These are phyloP conservation scores for Epinephelus moara DNA, from an alignment of 2,113 vertebrate genomes.

Conservation along the genomic window DNA sequence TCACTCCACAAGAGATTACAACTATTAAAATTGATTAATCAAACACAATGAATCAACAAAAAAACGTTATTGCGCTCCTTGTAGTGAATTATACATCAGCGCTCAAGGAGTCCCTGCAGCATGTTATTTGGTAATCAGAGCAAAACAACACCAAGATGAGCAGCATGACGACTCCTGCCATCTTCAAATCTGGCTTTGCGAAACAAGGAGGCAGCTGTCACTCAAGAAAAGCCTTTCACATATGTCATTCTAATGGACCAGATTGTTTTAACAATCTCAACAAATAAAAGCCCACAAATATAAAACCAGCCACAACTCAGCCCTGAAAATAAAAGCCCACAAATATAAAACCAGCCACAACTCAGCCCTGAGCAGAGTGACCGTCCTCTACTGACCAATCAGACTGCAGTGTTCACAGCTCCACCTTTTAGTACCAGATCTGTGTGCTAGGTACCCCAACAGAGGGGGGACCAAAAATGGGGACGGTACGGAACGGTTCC, in stretches of 20 bases:
- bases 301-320: too few relatives aligned
- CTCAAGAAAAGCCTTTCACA: neutral
- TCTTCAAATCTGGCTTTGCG: neutral
- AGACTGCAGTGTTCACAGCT: too few relatives aligned
- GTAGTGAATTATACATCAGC: slow-evolving; percentile 23
- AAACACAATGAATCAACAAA: slow-evolving; percentile 2
- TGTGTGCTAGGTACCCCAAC: too few relatives aligned
- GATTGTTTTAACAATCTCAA: too few relatives aligned
- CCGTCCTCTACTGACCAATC: too few relatives aligned
- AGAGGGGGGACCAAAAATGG: too few relatives aligned
- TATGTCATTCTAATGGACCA: neutral
- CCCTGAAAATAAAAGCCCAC: too few relatives aligned
- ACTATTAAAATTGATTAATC: slow-evolving; percentile 50
- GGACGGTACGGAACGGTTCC: too few relatives aligned
- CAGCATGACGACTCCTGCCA: neutral
- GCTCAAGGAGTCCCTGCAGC: slow-evolving; percentile 13
- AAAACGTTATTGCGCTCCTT: slow-evolving; percentile 6
- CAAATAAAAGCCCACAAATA: too few relatives aligned
- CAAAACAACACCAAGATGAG: neutral
- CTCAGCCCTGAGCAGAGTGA: too few relatives aligned
- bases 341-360: too few relatives aligned
- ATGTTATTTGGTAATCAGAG: slow-evolving; percentile 43
- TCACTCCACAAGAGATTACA: slow-evolving; percentile 36
- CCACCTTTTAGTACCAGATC: too few relatives aligned
- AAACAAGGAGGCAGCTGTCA: neutral